Evolutionary conservation across 2,888 invertebrate species (phyloP).

Genomic region (Acleris cristana): DNA sequence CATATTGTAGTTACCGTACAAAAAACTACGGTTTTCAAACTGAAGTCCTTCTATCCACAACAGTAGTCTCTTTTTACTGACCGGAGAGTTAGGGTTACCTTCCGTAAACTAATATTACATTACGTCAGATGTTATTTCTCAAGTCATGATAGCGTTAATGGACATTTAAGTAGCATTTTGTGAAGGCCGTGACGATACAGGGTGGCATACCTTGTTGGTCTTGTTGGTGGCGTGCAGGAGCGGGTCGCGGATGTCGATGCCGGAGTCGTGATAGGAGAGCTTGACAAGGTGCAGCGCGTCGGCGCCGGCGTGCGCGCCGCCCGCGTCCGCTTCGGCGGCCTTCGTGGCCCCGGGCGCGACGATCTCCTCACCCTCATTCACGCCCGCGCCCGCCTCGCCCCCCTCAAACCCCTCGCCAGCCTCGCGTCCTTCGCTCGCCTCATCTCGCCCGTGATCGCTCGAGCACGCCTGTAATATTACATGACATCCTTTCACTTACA

Average conservation of each 20-base stretch:
- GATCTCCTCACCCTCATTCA: constrained; percentile 54
- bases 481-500: constrained; percentile 23
- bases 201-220: constrained; percentile 83
- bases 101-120: no score
- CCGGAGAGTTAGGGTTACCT: no score
- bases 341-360: constrained; percentile 61
- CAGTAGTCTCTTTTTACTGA: no score
- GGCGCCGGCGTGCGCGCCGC: constrained; percentile 73
- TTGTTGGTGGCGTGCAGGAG: constrained; percentile 86
- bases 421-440: constrained; percentile 46
- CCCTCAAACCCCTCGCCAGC: constrained; percentile 52
- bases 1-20: no score
- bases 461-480: constrained; percentile 64
- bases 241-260: constrained; percentile 93
- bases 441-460: constrained; percentile 31
- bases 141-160: background rate
- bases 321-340: constrained; percentile 67
- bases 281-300: constrained; percentile 86
- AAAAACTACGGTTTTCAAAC: no score
- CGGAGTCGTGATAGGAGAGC: constrained; percentile 94
- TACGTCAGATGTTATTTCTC: no score
- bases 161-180: background rate
- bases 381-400: constrained; percentile 35
- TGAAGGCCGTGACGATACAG: background rate
- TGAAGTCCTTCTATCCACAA: no score